Percentiles rank a stretch among this genome's conserved stretches.
These are phyloP conservation scores for Mizuhopecten yessoensis DNA, from an alignment of 1,140 invertebrate genomes.

Conservation along the genomic window DNA sequence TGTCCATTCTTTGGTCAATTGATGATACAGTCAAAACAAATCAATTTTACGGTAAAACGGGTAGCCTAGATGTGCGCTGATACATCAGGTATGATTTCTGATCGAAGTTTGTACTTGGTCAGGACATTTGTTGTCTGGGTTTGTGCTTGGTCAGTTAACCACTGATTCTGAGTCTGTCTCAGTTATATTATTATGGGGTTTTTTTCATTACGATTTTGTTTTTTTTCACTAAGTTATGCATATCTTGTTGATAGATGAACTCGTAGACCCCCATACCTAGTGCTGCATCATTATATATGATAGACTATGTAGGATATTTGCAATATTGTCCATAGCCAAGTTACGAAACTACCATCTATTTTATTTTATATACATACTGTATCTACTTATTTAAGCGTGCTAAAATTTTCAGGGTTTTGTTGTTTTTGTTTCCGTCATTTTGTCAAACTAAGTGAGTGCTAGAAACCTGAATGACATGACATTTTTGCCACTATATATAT, in stretches of 20 bases:
- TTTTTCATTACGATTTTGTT: not conserved
- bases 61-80: slow-evolving; percentile 30
- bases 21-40: slow-evolving; percentile 19
- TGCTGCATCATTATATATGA: not conserved
- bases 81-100: not conserved
- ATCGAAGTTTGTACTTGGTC: too few species aligned
- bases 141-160: too few species aligned
- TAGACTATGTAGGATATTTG: not conserved
- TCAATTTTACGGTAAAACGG: slow-evolving; percentile 34
- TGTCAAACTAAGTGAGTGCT: not conserved
- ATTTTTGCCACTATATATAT: not conserved
- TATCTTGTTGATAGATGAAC: slow-evolving; percentile 12
- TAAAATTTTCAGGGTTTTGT: slow-evolving; percentile 35
- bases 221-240: slow-evolving; percentile 34
- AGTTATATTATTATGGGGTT: not conserved
- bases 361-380: slow-evolving; percentile 28
- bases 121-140: not conserved
- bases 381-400: slow-evolving; percentile 38
- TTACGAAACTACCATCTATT: slow-evolving; percentile 18
- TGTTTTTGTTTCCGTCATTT: slow-evolving; percentile 7
- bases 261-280: not conserved
- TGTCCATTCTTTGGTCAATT: not conserved
- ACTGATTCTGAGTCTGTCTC: not conserved
- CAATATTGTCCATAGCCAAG: slow-evolving; percentile 30
- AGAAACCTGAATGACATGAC: not conserved